Evolutionary conservation across 2,797 vertebrate genomes (phyloP).

Genomic region (Arrhamphus sclerolepis): DNA sequence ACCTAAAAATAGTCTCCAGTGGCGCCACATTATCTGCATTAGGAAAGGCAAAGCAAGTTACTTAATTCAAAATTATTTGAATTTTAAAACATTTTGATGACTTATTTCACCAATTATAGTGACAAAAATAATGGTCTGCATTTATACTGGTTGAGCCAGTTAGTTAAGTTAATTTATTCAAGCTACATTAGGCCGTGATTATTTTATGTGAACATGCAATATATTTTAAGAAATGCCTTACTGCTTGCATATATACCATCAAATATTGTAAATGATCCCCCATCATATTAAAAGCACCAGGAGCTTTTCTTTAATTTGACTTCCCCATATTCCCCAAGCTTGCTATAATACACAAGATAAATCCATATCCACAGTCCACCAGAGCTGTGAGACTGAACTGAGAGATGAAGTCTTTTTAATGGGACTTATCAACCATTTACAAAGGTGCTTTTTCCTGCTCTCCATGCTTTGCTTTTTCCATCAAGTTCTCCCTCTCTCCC

Average conservation of each 20-base stretch:
- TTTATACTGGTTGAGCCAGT: conserved; percentile 52
- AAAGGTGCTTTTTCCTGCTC: conserved; percentile 12
- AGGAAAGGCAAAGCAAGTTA: conserved; percentile 21
- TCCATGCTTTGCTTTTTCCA: conserved; percentile 23
- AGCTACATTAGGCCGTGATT: conserved; percentile 44
- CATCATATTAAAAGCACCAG: conserved; percentile 41
- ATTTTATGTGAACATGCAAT: conserved; percentile 63
- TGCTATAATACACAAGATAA: conserved; percentile 19
- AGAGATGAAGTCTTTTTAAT: conserved; percentile 44
- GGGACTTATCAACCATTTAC: conserved; percentile 35
- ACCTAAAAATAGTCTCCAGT: neutral
- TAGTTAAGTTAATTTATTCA: conserved; percentile 62
- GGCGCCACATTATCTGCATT: neutral
- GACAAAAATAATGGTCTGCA: conserved; percentile 59
- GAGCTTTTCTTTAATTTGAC: conserved; percentile 26
- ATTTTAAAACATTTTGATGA: conserved; percentile 41
- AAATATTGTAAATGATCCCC: conserved; percentile 47
- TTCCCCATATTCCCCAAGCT: conserved; percentile 25
- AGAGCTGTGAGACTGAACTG: conserved; percentile 5
- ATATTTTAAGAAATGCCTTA: conserved; percentile 51
- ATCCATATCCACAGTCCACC: conserved; percentile 22
- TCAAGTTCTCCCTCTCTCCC: conserved; percentile 20
- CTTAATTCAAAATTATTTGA: conserved; percentile 40
- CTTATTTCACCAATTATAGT: conserved; percentile 56
- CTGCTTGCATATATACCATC: conserved; percentile 55